Evolutionary conservation across 2,113 vertebrate species (phyloP).

Genomic region (human): DNA sequence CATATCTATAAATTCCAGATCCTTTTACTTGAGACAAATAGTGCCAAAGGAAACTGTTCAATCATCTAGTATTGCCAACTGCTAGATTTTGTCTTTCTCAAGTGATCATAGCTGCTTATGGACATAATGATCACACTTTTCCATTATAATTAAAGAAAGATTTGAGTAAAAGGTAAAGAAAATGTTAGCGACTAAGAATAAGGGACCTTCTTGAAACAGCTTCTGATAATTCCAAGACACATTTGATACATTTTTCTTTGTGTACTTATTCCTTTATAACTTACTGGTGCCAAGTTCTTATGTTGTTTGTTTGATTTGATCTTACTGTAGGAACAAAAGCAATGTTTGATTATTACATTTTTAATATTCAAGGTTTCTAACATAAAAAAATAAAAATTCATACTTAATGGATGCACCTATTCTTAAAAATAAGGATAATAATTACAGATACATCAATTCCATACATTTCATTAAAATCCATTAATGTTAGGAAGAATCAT

Average conservation of each 20-base stretch:
- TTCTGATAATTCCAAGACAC: background rate
- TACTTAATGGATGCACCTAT: background rate
- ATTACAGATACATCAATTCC: background rate
- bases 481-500: background rate
- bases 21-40: background rate
- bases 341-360: background rate
- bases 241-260: background rate
- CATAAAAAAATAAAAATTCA: background rate
- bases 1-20: background rate
- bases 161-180: background rate
- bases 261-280: background rate
- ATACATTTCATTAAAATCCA: background rate
- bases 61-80: background rate
- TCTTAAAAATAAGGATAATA: conserved; percentile 23
- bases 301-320: background rate
- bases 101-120: background rate
- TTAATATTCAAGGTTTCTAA: background rate
- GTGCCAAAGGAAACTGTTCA: background rate
- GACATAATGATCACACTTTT: background rate
- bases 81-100: background rate
- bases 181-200: background rate
- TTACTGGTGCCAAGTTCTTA: background rate
- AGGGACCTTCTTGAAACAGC: background rate
- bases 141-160: background rate
- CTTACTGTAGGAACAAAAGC: background rate